Evolutionary conservation across 1,140 invertebrate genomes (phyloP), one percentile per base, ranked within the genome.

Genomic region (Megalopta genalis): DNA sequence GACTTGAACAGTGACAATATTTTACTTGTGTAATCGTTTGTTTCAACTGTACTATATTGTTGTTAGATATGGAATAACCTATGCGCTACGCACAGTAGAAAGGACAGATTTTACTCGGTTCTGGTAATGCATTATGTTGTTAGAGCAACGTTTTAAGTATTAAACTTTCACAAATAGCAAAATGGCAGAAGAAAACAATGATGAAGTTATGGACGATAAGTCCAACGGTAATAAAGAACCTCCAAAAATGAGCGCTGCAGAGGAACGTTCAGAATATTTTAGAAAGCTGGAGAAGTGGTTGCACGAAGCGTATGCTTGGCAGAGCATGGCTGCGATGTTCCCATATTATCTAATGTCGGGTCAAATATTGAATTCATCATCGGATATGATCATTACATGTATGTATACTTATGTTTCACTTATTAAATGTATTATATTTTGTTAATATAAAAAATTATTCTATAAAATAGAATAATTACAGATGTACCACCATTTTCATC

Each of bases 291-390:
- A 93, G 77, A 92, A 91, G 88, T 94, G 94, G 94, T 81, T 94
- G n/a, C 90, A 93, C 32, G 92, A 94, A 70, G 93, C 91, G 14
- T 93, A 93, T 81, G 91, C 92, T 10, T 94, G 93, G 93, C 93
- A 94, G 59, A 92, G 89, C 73, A 90, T 93, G 64, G 90, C 92
- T 27, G 89, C 92, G 18, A 91, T 90, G 84, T 91, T 94, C 85
- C 93, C 93, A 1, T 93, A 93, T 87, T 92, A 92, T 79, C 42
- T 94, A 52, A 89, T 93, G 86, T 91, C 90, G 39, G 91, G 91
- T 79, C 92, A 93, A 80, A 82, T 91, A 59, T 84, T 89, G 66
- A 90, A 87, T 78, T 80, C 86, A 62, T 21, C 88, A 21, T 23
- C 87, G 72, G 90, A 91, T 92, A 89, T 81, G 82, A 74, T 62